phyloP scores from a whole-genome alignment of 2,113 vertebrate species.

The Elephas maximus region DNA sequence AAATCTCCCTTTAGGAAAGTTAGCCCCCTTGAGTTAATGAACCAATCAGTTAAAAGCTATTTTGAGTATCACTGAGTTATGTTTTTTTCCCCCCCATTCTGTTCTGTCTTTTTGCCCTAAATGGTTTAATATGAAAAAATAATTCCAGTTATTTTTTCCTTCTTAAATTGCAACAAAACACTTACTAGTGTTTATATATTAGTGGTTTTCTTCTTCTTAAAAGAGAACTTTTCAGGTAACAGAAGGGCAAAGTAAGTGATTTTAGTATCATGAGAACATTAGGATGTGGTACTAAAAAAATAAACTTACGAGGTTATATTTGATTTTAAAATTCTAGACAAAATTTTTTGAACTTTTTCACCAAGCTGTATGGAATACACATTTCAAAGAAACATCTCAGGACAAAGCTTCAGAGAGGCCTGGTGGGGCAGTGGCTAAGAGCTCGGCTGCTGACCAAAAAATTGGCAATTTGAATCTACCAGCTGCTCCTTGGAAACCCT shows the following conservation, averaged over 20 bases:
- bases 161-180: slow-evolving; percentile 26
- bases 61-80: background rate
- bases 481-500: too few species aligned
- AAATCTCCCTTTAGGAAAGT: slow-evolving; percentile 26
- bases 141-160: background rate
- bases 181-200: background rate
- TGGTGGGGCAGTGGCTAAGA: too few species aligned
- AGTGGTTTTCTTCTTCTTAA: background rate
- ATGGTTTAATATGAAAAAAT: background rate
- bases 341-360: background rate
- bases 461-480: too few species aligned
- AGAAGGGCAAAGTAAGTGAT: background rate
- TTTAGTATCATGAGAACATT: background rate
- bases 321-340: slow-evolving; percentile 7
- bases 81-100: background rate
- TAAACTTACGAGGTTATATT: slow-evolving; percentile 16
- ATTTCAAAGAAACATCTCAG: background rate
- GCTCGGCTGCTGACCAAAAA: too few species aligned
- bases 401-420: background rate
- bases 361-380: background rate
- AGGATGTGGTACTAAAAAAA: background rate
- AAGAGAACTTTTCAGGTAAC: background rate
- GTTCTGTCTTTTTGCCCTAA: background rate
- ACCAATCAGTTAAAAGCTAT: slow-evolving; percentile 5
- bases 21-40: background rate